phyloP scores from a whole-genome alignment of 2,113 vertebrate genomes.

The Arothron firmamentum region DNA sequence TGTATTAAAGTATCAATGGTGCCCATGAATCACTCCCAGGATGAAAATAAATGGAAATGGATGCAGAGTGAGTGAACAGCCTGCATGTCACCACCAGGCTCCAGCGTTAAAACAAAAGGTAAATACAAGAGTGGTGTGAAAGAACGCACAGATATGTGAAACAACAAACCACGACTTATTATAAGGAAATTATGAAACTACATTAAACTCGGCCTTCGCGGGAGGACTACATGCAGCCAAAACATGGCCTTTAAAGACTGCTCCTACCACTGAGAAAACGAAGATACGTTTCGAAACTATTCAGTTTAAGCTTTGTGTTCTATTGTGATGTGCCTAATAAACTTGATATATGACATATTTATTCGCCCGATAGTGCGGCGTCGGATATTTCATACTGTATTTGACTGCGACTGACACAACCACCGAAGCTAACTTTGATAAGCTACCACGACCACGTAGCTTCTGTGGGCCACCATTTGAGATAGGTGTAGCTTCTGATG shows the following conservation, averaged over 20 bases:
- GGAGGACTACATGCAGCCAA: constrained; percentile 35
- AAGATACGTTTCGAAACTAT: background rate
- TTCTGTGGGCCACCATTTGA: constrained; percentile 35
- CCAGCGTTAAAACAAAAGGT: constrained; percentile 3
- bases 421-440: constrained; percentile 36
- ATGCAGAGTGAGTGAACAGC: constrained; percentile 16
- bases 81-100: constrained; percentile 15
- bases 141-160: background rate
- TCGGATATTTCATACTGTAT: background rate
- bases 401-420: background rate
- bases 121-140: background rate
- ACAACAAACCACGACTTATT: constrained; percentile 9
- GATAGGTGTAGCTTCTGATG: constrained; percentile 13
- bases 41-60: constrained; percentile 15
- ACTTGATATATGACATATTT: background rate
- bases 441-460: constrained; percentile 36
- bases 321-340: background rate
- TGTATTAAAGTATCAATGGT: constrained; percentile 2
- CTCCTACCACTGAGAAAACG: constrained; percentile 9
- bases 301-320: background rate
- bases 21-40: background rate
- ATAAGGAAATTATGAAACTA: constrained; percentile 8
- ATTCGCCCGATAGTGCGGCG: background rate
- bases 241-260: constrained; percentile 68
- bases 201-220: constrained; percentile 44